Percentiles rank a stretch among this genome's conserved stretches.
These are phyloP conservation scores for Tenodera sinensis DNA, from an alignment of 2,888 invertebrate species.

Conservation along the genomic window DNA sequence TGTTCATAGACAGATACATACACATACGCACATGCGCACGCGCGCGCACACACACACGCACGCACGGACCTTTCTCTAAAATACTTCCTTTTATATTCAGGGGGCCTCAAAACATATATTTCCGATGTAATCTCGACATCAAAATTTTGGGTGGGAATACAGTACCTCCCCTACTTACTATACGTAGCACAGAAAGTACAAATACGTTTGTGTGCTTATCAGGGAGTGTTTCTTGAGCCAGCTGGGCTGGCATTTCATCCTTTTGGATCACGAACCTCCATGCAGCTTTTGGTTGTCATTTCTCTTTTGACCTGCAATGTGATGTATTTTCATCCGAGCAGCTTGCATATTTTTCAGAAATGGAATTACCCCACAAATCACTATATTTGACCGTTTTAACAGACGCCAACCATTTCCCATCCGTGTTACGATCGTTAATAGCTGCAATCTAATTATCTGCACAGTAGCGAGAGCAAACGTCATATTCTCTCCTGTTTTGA, in stretches of 20 bases:
- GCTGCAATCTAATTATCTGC: neutral
- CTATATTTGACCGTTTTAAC: neutral
- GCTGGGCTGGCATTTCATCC: neutral
- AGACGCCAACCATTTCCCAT: neutral
- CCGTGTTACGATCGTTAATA: neutral
- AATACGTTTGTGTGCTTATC: too few species aligned
- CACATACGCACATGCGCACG: too few species aligned
- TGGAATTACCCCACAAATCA: neutral
- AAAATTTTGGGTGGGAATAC: too few species aligned
- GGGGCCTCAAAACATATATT: too few species aligned
- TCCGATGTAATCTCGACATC: too few species aligned
- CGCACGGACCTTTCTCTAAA: too few species aligned
- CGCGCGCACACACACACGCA: too few species aligned
- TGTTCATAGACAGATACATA: too few species aligned
- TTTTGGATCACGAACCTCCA: neutral
- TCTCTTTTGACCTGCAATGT: neutral
- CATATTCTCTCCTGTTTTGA: neutral
- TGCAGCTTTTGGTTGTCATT: neutral
- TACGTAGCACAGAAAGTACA: too few species aligned
- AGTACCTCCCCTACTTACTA: too few species aligned
- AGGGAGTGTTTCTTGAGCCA: too few species aligned
- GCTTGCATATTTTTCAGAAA: neutral
- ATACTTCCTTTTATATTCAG: too few species aligned
- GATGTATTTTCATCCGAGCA: neutral
- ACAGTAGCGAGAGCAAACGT: neutral